Evolutionary conservation across 2,888 invertebrate species (phyloP), one percentile per base, ranked within the genome.

Genomic region (Ariolimax columbianus): DNA sequence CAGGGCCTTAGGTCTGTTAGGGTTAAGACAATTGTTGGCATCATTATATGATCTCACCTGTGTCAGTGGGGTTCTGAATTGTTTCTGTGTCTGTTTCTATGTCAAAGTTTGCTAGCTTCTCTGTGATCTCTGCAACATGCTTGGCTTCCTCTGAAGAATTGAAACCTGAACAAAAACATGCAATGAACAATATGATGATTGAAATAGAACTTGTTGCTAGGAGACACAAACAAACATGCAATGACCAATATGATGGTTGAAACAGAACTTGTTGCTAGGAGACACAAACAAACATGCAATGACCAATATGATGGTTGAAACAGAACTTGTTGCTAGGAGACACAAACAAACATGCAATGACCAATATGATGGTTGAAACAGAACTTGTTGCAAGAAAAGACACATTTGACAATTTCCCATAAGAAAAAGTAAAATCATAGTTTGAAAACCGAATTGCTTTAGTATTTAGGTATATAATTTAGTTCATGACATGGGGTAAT

Each of bases 11-110:
- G n/a, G n/a, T n/a, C n/a, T n/a, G n/a, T n/a, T n/a, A n/a, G n/a
- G n/a, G n/a, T n/a, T 47, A 47, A 19, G 55, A 55, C 19, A 14
- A 55, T 55, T 14, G 55, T 7, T n/a, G 26, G n/a, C 63, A n/a
- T 38, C 23, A 3, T 19, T 47, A 11, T 51, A 3, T 0, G 47
- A 59, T 33, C 84, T 75, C 84, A 93, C 93, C 93, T 88, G 91
- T 91, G 86, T 94, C 93, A 19, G 93, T 93, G 2, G 90, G 91
- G 30, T 90, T 89, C 26, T 89, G 85, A 85, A 92, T 92, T 78
- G 91, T 90, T 82, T 94, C 94, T 30, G 94, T 94, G 88, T 94
- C 94, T 7, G 94, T 94, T 83, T 94, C 94, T 51, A 94, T 94
- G 75, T 92, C 92, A 91, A 93, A 94, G 87, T 92, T 92, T 73